Conservation (phyloP, 2,797 vertebrate genomes). For the Sarcoramphus papa region DNA sequence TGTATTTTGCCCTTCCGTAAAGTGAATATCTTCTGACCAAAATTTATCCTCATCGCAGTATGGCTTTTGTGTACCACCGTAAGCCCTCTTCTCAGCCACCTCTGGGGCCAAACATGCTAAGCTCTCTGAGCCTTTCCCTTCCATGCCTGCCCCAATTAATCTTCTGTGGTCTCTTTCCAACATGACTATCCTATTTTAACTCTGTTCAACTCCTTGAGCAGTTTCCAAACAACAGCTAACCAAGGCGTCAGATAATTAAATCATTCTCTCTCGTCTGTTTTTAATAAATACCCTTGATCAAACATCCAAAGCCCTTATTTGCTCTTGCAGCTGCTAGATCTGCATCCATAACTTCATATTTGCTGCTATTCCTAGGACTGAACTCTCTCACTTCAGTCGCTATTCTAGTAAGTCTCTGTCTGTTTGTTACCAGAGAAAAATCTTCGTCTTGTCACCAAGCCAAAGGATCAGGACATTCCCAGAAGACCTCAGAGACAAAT, state of each 20-base stretch:
- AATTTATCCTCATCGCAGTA: not conserved
- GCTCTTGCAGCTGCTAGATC: conserved; percentile 26
- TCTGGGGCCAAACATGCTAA: conserved; percentile 62
- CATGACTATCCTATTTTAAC: conserved; percentile 50
- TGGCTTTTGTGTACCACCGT: not conserved
- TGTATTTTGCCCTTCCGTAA: not conserved
- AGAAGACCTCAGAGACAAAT: not conserved
- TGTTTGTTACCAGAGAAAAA: conserved; percentile 27
- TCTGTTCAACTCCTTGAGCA: conserved; percentile 27
- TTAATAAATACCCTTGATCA: conserved; percentile 25
- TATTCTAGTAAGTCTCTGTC: not conserved
- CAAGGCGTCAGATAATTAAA: conserved; percentile 13
- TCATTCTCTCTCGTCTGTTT: not conserved
- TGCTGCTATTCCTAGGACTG: conserved; percentile 27
- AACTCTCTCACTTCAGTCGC: not conserved
- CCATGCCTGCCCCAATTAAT: conserved; percentile 64
- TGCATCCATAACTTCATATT: conserved; percentile 20
- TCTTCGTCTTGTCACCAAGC: not conserved
- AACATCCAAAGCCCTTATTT: conserved; percentile 2
- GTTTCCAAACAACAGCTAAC: conserved; percentile 34
- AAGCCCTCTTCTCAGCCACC: conserved; percentile 44
- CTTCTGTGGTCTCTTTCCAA: conserved; percentile 55
- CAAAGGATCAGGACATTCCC: not conserved
- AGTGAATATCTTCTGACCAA: conserved; percentile 34
- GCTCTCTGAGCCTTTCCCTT: conserved; percentile 49